Evolutionary conservation across 1,140 invertebrate genomes (phyloP), one percentile per base, ranked within the genome.

Genomic region (Pemphigus obesinymphae): DNA sequence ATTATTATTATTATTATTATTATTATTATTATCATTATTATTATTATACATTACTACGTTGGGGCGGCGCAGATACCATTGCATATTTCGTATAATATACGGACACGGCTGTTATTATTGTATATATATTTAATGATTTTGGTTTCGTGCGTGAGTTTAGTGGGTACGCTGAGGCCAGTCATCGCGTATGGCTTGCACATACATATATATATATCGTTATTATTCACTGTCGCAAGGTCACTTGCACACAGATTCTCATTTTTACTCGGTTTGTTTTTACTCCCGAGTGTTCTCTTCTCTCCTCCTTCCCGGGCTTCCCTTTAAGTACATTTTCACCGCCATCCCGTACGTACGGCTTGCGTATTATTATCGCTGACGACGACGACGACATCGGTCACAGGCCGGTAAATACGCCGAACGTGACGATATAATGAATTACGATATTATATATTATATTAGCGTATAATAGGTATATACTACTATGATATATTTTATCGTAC

Each of bases 1-100:
- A 61, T 63, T 63, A 80, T 73, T 73, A 43, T 70, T 66, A 37
- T 29, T n/a, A n/a, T n/a, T n/a, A n/a, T n/a, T n/a, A n/a, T n/a
- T n/a, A n/a, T n/a, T n/a, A n/a, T n/a, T n/a, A n/a, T n/a, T n/a
- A n/a, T n/a, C n/a, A n/a, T n/a, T n/a, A n/a, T n/a, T 76, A 76
- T 70, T 70, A 43, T 70, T 66, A 37, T 29, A 26, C 58, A 55
- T 75, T 75, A 50, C 53, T 75, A 76, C 50, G 50, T 31, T 31
- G 43, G n/a, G 40, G 40, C 68, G 7, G 43, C 37, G n/a, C 29
- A 75, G 29, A 40, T 50, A 75, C 23, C 11, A 72, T 26, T 40
- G 17, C 68, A 29, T 20, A 15, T 10, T 26, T 53, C 45, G 50
- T 55, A n/a, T n/a, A n/a, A 23, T 11, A 17, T 8, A 55, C 50